Evolutionary conservation across 1,140 invertebrate species (phyloP), one percentile per base, ranked within the genome.

Genomic region (Drosophila azteca): DNA sequence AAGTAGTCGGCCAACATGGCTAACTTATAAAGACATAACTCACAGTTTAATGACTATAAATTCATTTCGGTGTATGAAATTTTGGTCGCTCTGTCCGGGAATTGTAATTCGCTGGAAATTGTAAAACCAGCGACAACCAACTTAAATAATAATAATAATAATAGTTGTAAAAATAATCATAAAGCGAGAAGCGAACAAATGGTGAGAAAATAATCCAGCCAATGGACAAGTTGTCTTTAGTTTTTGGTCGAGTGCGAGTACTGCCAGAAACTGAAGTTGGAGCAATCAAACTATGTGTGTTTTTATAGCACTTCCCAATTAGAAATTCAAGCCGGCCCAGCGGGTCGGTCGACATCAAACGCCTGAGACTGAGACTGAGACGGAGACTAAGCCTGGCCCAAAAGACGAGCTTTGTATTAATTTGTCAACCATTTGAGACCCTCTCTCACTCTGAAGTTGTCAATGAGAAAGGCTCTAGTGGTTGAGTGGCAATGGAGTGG

Each of bases 21-120:
- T n/a, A n/a, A 52, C 54, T 58, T 74, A 71, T 83, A 50, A 75
- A 83, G 71, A 77, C 80, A 83, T 68, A 72, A 84, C 72, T 77
- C 52, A 57, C 53, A 45, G 26, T 59, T 61, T 64, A 85, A 85
- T 68, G 77, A 52, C 82, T 55, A 63, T 84, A 79, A 83, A 76
- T 76, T 69, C 43, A 57, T 57, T 52, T 57, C 58, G 48, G 20
- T 17, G 43, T 29, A 55, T 60, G 65, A 65, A 81, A 62, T 77
- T 60, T 55, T 49, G 60, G 61, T 46, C 39, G 54, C 59, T 50
- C 52, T 50, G 31, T 31, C 8, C 2, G 31, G 31, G 31, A 20
- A 20, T 20, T 20, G 17, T 4, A 11, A 39, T 83, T 84, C 80
- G 50, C 51, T 81, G 80, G 80, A 84, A 84, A 84, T 79, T 85